Evolutionary conservation across 2,113 vertebrate species (phyloP), one percentile per base, ranked within the genome.

Genomic region (Lophochroa leadbeateri): DNA sequence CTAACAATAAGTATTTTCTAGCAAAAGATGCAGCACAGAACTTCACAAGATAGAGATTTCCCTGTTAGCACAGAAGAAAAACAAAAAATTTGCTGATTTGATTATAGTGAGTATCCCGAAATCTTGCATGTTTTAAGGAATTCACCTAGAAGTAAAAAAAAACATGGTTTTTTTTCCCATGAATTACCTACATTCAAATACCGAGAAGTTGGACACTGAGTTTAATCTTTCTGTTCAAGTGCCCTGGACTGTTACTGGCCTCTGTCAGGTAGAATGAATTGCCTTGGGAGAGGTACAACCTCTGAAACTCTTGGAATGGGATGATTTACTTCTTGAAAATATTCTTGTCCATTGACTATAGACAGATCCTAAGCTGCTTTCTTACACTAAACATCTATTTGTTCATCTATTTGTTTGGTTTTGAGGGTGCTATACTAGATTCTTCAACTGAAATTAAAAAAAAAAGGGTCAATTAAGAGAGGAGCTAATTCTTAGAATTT

Each of bases 131-230:
- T 46, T 23, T 74, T 77, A 33, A 55, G 7, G 81, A 63, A 67
- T 44, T 47, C 2, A 31, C 12, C 27, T n/a, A 29, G 46, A 81
- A 78, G 35, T 23, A 21, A 9, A 0, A n/a, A 0, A n/a, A 33
- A 27, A 63, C n/a, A 3, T 5, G 1, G 29, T n/a, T 25, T 3
- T 52, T 17, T 20, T 31, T 8, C 19, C 13, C 33, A 58, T 58
- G 20, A n/a, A 23, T n/a, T 58, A 58, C 6, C 8, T 11, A 80
- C 9, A 6, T 65, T 60, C 23, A 72, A 41, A n/a, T 46, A 21
- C 4, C 5, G 43, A 50, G 18, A 64, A 41, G 8, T 43, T 58
- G 53, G 24, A 29, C 5, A 15, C 7, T n/a, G 43, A 25, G 4
- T 63, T 88, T 52, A 57, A 46, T 2, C 1, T 65, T 82, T 61